phyloP scores from a whole-genome alignment of 2,797 vertebrate genomes.

The Pantherophis alleghaniensis region DNA sequence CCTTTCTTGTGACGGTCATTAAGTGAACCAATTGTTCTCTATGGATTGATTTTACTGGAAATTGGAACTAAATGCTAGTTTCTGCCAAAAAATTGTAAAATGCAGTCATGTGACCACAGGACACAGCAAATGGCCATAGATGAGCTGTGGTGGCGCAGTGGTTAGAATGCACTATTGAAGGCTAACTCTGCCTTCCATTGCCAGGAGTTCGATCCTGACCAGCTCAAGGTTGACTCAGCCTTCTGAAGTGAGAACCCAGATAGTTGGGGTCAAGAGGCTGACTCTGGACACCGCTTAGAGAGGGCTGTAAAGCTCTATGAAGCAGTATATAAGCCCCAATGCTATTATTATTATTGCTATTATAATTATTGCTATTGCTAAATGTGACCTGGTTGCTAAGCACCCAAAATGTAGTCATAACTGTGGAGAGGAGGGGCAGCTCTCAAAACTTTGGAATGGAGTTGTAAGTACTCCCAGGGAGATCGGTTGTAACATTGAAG shows the following conservation, averaged over 20 bases:
- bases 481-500: neutral
- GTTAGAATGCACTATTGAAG: neutral
- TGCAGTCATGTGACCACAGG: neutral
- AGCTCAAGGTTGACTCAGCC: no score
- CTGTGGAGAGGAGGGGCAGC: neutral
- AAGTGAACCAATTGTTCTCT: neutral
- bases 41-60: neutral
- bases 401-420: neutral
- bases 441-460: neutral
- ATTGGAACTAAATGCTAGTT: neutral
- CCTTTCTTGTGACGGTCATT: neutral
- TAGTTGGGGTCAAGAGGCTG: no score
- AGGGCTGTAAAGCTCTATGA: no score
- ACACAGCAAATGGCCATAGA: neutral
- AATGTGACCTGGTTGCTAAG: neutral
- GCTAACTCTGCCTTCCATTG: neutral
- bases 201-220: neutral
- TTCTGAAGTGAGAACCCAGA: no score
- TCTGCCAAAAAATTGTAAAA: neutral
- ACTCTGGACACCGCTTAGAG: no score
- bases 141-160: neutral
- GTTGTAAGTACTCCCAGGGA: neutral
- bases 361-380: no score
- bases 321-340: no score
- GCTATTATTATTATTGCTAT: no score